Percentiles rank a stretch among this genome's conserved stretches.
These are phyloP conservation scores for Calidris pygmaea DNA, from an alignment of 2,113 vertebrate genomes.

Conservation along the genomic window DNA sequence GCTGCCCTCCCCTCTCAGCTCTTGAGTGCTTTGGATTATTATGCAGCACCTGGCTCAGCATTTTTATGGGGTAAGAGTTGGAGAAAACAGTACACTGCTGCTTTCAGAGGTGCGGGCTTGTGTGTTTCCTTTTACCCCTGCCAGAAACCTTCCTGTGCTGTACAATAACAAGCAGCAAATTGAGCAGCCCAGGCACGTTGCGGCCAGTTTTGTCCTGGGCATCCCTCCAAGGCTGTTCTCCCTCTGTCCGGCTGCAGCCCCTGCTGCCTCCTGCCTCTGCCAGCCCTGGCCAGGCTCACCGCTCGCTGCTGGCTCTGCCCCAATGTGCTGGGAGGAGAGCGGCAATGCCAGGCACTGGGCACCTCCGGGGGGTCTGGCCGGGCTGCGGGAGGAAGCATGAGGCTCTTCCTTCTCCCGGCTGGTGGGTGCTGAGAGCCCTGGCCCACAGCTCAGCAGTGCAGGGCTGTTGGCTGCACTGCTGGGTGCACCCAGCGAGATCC, in stretches of 20 bases:
- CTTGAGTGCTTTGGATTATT: neutral
- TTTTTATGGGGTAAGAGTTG: neutral
- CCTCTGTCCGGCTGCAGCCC: fast-evolving
- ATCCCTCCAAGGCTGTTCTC: neutral
- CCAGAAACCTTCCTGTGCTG: neutral
- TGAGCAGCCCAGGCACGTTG: neutral
- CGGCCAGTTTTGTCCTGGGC: fast-evolving
- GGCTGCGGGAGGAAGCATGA: fast-evolving
- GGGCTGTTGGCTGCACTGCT: neutral
- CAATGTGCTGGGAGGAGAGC: fast-evolving
- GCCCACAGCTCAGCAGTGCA: fast-evolving
- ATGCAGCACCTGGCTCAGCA: neutral
- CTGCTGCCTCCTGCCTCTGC: neutral
- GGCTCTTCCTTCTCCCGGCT: neutral
- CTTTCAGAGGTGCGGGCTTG: fast-evolving
- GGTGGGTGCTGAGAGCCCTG: fast-evolving
- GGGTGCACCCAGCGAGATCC: no score
- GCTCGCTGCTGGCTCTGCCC: fast-evolving
- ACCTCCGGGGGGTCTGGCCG: no score
- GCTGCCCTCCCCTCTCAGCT: neutral
- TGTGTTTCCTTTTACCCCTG: neutral
- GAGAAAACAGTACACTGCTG: neutral
- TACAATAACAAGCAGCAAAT: fast-evolving
- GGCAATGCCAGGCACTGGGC: fast-evolving
- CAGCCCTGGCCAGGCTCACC: no score